phyloP scores from a whole-genome alignment of 2,888 invertebrate genomes.

The Cosmorhoe ocellata region DNA sequence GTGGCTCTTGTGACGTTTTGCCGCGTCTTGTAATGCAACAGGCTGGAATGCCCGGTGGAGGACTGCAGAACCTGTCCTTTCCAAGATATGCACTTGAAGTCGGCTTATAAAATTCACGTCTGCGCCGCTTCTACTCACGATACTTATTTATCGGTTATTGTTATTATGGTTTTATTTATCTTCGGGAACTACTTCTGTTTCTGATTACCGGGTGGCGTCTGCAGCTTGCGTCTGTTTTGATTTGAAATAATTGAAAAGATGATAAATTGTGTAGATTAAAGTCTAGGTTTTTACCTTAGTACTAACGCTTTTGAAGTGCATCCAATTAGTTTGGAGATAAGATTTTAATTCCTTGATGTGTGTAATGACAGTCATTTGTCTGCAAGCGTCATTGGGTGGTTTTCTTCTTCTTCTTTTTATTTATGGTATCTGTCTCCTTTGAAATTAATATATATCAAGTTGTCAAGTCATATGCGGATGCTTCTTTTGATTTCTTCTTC shows the following conservation, averaged over 20 bases:
- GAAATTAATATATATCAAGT: too few species aligned
- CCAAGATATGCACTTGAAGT: constrained; percentile 64
- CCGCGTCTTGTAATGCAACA: constrained; percentile 39
- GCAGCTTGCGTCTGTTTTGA: not conserved
- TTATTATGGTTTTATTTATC: constrained; percentile 15
- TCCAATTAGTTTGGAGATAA: constrained; percentile 24
- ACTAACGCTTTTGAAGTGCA: constrained; percentile 19
- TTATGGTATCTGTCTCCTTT: too few species aligned
- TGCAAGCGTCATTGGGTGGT: too few species aligned
- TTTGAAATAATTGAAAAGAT: not conserved
- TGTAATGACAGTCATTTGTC: constrained; percentile 36
- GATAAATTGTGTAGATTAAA: too few species aligned
- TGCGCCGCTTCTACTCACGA: constrained; percentile 47
- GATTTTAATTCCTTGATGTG: constrained; percentile 17
- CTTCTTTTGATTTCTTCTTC: too few species aligned
- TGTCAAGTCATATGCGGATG: too few species aligned
- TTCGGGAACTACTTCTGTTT: constrained; percentile 9
- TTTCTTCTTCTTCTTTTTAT: too few species aligned
- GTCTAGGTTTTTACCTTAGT: too few species aligned
- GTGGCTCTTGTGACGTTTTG: constrained; percentile 46
- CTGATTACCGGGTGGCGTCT: not conserved
- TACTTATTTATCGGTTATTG: constrained; percentile 18
- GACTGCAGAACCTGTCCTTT: constrained; percentile 75
- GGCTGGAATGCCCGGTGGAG: constrained; percentile 71
- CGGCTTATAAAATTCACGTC: constrained; percentile 66